These are phyloP conservation scores for Patella caerulea DNA, from an alignment of 2,888 invertebrate species.

Conservation along the genomic window DNA sequence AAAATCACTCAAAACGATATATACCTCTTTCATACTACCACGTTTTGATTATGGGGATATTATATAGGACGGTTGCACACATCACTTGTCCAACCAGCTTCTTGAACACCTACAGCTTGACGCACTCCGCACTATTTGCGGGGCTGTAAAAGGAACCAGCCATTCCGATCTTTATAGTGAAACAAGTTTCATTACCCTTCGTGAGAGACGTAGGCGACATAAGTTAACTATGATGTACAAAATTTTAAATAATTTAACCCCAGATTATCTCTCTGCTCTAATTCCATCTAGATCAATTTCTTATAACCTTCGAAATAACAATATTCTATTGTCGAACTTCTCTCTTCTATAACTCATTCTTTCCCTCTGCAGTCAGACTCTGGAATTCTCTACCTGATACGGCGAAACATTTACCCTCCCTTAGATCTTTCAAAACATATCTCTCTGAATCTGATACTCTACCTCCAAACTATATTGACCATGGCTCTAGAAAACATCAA, in stretches of 20 bases:
- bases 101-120: too few species aligned
- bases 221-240: neutral
- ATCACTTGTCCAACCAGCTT: too few species aligned
- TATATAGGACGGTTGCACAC: too few species aligned
- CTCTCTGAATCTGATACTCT: neutral
- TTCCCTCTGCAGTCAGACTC: neutral
- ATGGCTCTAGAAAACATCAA: neutral
- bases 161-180: too few species aligned
- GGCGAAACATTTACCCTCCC: neutral
- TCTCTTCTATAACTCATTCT: neutral
- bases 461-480: neutral
- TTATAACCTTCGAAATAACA: neutral
- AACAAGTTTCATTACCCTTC: too few species aligned
- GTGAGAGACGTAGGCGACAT: neutral
- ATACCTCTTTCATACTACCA: too few species aligned
- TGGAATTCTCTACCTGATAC: conserved; percentile 1
- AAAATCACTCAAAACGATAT: too few species aligned
- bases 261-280: neutral
- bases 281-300: neutral
- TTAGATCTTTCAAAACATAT: neutral
- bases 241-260: neutral
- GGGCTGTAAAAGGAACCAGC: too few species aligned
- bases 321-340: neutral
- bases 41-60: too few species aligned
- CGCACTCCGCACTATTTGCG: too few species aligned